Evolutionary conservation across 2,888 invertebrate species (phyloP).

Genomic region (Folsomia manolachei): DNA sequence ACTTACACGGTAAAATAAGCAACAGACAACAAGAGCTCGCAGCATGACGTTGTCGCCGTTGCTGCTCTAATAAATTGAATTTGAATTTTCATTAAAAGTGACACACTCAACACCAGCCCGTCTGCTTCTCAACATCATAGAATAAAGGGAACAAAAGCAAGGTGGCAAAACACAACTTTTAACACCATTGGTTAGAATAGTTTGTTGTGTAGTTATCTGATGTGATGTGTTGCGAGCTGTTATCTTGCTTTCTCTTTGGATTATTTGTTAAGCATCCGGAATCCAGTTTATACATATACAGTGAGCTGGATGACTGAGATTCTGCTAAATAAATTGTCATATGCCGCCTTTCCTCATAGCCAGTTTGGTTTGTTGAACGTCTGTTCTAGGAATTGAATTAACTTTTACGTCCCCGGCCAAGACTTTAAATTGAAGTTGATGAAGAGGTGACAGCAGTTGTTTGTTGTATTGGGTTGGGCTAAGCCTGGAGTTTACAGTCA

Average conservation of each 20-base stretch:
- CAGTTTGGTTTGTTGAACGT: neutral
- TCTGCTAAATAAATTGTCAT: neutral
- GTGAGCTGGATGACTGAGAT: neutral
- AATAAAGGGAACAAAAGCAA: neutral
- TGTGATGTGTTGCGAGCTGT: too few relatives aligned
- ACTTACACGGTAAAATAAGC: too few relatives aligned
- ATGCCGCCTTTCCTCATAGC: neutral
- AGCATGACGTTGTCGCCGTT: too few relatives aligned
- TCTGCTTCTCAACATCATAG: too few relatives aligned
- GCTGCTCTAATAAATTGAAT: neutral
- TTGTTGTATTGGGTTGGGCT: neutral
- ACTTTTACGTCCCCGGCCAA: neutral
- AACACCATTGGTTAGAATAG: neutral
- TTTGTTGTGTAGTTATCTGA: neutral
- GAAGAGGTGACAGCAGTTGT: slow-evolving; percentile 9
- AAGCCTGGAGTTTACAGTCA: neutral
- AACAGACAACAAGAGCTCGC: too few relatives aligned
- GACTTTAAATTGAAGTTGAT: neutral
- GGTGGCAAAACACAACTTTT: neutral
- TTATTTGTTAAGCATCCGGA: neutral
- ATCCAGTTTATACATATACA: too few relatives aligned
- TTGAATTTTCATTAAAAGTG: neutral
- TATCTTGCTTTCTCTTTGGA: neutral
- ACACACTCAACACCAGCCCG: neutral
- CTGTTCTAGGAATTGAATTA: neutral